Percentiles rank a stretch among this genome's conserved stretches.
Conservation (phyloP, 2,888 invertebrate species). For the Parnassius apollo region DNA sequence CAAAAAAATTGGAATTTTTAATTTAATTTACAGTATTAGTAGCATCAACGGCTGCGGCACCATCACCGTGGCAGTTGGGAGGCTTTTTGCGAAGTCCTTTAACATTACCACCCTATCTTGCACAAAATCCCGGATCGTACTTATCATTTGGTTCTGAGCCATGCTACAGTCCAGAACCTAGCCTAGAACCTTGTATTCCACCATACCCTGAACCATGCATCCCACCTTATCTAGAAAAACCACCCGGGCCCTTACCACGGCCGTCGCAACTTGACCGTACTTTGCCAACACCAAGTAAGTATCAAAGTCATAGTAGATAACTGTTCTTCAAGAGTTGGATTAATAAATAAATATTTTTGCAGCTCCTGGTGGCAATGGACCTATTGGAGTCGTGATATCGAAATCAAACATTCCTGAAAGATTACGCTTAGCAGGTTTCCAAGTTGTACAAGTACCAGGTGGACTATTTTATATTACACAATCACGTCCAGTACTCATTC, state of each 20-base stretch:
- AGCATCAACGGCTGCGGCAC: conserved; percentile 53
- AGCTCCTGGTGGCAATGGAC: conserved; percentile 56
- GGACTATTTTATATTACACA: conserved; percentile 54
- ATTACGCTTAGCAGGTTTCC: conserved; percentile 51
- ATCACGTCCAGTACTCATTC: conserved; percentile 57
- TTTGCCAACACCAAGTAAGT: conserved; percentile 41
- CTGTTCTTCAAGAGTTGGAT: too few species aligned
- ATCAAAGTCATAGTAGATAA: neutral
- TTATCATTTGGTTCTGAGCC: conserved; percentile 4
- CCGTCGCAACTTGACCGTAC: conserved; percentile 35
- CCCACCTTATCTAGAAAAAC: conserved; percentile 33
- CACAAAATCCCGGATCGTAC: conserved; percentile 30
- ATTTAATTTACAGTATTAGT: conserved; percentile 46
- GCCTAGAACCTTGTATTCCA: too few species aligned
- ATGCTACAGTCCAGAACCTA: too few species aligned
- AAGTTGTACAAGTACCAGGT: conserved; percentile 51
- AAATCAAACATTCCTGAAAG: conserved; percentile 39
- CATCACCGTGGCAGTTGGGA: conserved; percentile 40
- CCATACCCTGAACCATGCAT: too few species aligned
- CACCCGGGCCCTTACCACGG: conserved; percentile 30
- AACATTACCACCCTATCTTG: neutral
- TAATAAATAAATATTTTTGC: conserved; percentile 29
- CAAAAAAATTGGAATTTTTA: neutral
- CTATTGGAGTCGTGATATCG: conserved; percentile 41
- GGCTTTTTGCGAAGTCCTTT: too few species aligned